phyloP scores from a whole-genome alignment of 1,140 invertebrate species.

The Agrypnia vestita region DNA sequence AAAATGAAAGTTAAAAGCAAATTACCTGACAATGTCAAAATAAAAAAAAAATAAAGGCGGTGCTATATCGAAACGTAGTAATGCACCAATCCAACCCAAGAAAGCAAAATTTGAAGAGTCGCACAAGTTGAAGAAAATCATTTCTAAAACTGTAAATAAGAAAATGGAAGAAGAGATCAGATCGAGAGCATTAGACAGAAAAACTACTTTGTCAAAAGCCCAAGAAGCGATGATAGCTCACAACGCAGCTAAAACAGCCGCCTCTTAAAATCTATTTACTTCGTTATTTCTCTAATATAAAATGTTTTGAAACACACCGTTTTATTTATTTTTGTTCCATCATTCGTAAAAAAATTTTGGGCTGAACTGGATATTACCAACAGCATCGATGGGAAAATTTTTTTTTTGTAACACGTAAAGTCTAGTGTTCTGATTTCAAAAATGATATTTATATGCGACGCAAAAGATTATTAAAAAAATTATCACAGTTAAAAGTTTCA shows the following conservation, averaged over 20 bases:
- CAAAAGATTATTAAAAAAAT: too few species aligned
- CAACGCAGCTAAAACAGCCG: slow-evolving; percentile 40
- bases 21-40: slow-evolving; percentile 67
- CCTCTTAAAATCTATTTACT: neutral
- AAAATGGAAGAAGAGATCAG: slow-evolving; percentile 75
- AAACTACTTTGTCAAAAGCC: slow-evolving; percentile 65
- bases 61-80: slow-evolving; percentile 68
- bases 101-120: slow-evolving; percentile 72
- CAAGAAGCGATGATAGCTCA: slow-evolving; percentile 66
- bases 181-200: slow-evolving; percentile 69
- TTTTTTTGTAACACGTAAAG: too few species aligned
- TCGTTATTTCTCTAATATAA: neutral
- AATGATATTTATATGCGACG: too few species aligned
- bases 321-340: too few species aligned
- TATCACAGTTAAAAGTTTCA: too few species aligned
- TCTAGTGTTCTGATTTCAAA: too few species aligned
- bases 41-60: slow-evolving; percentile 67
- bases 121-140: slow-evolving; percentile 74
- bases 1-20: slow-evolving; percentile 75
- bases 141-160: slow-evolving; percentile 75
- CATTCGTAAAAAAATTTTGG: too few species aligned
- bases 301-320: too few species aligned
- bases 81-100: slow-evolving; percentile 74
- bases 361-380: too few species aligned
- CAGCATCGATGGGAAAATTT: too few species aligned